phyloP scores from a whole-genome alignment of 2,113 vertebrate species.

The Psilopogon haemacephalus region DNA sequence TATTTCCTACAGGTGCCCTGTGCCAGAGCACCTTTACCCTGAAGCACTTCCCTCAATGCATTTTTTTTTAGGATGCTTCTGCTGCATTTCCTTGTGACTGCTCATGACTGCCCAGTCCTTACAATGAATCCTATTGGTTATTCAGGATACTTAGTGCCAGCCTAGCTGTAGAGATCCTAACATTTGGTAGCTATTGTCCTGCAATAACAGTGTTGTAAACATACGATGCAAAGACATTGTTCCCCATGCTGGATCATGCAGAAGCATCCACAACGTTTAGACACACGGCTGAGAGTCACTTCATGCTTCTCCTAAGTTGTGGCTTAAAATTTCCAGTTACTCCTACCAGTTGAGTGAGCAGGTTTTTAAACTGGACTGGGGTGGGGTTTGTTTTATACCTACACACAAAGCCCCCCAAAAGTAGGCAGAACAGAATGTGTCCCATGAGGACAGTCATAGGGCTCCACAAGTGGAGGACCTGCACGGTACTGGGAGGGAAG shows the following conservation, averaged over 20 bases:
- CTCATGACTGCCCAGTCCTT: neutral
- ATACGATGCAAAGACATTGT: neutral
- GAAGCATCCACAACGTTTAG: neutral
- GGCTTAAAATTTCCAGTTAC: neutral
- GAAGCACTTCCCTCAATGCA: neutral
- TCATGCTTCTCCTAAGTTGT: neutral
- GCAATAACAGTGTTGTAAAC: neutral
- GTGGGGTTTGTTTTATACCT: neutral
- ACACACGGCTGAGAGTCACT: neutral
- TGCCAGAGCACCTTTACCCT: neutral
- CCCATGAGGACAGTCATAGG: accelerated
- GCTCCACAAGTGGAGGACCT: neutral
- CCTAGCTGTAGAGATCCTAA: neutral
- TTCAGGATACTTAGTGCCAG: neutral
- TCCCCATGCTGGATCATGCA: neutral
- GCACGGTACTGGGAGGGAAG: neutral
- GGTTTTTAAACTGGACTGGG: neutral
- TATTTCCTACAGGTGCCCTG: accelerated
- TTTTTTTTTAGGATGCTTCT: neutral
- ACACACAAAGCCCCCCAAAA: neutral
- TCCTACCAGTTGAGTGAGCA: neutral
- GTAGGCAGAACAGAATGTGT: neutral
- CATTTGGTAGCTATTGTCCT: neutral
- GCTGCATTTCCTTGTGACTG: neutral
- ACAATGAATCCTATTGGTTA: neutral